These are phyloP conservation scores for Poecilia gillii DNA, from an alignment of 2,797 vertebrate genomes.

Conservation along the genomic window DNA sequence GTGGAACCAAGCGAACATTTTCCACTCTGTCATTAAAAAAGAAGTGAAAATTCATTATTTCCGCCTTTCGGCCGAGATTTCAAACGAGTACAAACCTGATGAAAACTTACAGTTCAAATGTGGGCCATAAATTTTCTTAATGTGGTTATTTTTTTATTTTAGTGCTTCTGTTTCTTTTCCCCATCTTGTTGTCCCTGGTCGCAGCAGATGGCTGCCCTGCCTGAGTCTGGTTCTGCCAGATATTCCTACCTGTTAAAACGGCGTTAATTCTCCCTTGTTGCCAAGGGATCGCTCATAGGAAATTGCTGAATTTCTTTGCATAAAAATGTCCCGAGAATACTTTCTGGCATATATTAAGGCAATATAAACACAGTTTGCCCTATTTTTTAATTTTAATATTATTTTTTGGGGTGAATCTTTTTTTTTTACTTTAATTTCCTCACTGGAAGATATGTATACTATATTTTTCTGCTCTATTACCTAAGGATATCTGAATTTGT, in stretches of 20 bases:
- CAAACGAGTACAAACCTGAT: no score
- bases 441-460: neutral
- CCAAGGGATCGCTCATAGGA: neutral
- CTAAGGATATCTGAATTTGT: neutral
- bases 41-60: no score
- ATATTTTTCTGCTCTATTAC: neutral
- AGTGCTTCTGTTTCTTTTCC: neutral
- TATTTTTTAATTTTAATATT: neutral
- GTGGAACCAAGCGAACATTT: constrained; percentile 71
- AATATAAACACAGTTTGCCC: neutral
- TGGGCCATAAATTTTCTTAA: neutral
- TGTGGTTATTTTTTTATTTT: neutral
- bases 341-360: neutral
- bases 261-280: neutral
- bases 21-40: no score
- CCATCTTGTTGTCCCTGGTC: neutral
- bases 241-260: constrained; percentile 7
- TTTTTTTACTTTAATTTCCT: neutral
- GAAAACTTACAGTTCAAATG: neutral
- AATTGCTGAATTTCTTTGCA: neutral
- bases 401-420: no score
- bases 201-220: constrained; percentile 20
- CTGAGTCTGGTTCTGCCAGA: constrained; percentile 13
- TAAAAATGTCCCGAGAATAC: neutral
- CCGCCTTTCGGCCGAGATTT: no score